phyloP scores from a whole-genome alignment of 2,113 vertebrate species.

The Sula dactylatra region DNA sequence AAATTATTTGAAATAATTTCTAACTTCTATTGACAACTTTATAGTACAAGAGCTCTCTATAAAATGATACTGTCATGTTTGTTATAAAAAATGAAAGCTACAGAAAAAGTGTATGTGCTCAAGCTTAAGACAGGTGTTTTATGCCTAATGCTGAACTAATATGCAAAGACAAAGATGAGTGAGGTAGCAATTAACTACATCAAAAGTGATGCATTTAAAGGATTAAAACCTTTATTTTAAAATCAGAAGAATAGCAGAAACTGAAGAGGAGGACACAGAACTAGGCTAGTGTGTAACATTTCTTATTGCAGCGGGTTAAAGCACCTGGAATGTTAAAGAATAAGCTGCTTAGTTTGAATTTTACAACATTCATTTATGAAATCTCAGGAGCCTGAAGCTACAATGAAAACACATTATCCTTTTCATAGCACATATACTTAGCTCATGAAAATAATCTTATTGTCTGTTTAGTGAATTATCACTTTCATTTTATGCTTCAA shows the following conservation, averaged over 20 bases:
- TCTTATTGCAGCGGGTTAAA: slow-evolving; percentile 67
- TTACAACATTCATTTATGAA: slow-evolving; percentile 69
- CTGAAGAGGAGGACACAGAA: slow-evolving; percentile 41
- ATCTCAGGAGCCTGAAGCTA: slow-evolving; percentile 67
- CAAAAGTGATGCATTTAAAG: slow-evolving; percentile 48
- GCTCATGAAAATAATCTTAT: slow-evolving; percentile 77
- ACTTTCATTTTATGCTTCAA: slow-evolving; percentile 68
- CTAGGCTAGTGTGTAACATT: slow-evolving; percentile 25
- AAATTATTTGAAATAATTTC: not conserved
- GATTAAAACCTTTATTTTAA: slow-evolving; percentile 11
- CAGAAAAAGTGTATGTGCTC: not conserved
- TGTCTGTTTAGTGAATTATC: slow-evolving; percentile 75
- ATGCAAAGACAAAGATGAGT: not conserved
- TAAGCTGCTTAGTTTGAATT: slow-evolving; percentile 71
- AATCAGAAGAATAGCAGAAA: slow-evolving; percentile 36
- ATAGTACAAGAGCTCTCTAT: not conserved
- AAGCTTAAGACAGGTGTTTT: not conserved
- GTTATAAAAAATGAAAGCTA: not conserved
- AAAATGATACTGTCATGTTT: not conserved
- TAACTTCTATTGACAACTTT: not conserved
- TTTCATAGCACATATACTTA: slow-evolving; percentile 71
- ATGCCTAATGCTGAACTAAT: not conserved
- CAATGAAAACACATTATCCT: slow-evolving; percentile 76
- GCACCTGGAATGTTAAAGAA: slow-evolving; percentile 70
- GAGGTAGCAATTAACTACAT: not conserved